Base-by-base conservation (phyloP, 92 coral and sea anemone genomes). In the Heteractis magnifica region DNA sequence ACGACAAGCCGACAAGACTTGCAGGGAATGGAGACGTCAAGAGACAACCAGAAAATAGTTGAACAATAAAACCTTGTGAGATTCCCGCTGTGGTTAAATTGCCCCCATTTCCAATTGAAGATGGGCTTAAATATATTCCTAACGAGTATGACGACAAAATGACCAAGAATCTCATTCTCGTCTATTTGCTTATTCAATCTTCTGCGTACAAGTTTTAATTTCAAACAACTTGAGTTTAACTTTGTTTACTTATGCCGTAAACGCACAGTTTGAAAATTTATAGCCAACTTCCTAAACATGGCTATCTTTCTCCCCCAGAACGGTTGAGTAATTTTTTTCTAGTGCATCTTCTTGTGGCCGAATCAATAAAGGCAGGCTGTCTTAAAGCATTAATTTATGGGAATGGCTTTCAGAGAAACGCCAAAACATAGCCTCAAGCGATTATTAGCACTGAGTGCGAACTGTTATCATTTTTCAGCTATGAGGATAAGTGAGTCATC, bases 311-410 rank as follows among this genome's bases (percentile, higher is more conserved):
- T 49, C 78, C 78, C 76, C 49, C 56, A 14, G 9, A 74, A 49
- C 48, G 55, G 78, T 49, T 77, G 48, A 77, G 60, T 52, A 21
- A n/a, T 41, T 78, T 34, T 8, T 44, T 76, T 10, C 56, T 1
- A 14, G n/a, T 50, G 49, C 72, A 12, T 4, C 73, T 49, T 23
- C 62, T 56, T 20, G 26, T 34, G 81, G 58, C 62, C 18, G 12
- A 77, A 59, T 59, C 82, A 59, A 41, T 78, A 20, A 59, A 76
- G 58, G 65, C 78, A 83, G 51, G 34, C 88, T 83, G 81, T 85
- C 84, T 85, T 80, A 85, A 88, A 90, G 82, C 82, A 84, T 87
- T 90, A 87, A 90, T 90, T 64, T 80, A 83, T 83, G 87, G 86
- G 79, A 75, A 84, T 70, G 89, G 87, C 80, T 87, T 90, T 90